These are phyloP conservation scores for Lycocorax pyrrhopterus DNA, from an alignment of 2,113 vertebrate species.

Conservation along the genomic window DNA sequence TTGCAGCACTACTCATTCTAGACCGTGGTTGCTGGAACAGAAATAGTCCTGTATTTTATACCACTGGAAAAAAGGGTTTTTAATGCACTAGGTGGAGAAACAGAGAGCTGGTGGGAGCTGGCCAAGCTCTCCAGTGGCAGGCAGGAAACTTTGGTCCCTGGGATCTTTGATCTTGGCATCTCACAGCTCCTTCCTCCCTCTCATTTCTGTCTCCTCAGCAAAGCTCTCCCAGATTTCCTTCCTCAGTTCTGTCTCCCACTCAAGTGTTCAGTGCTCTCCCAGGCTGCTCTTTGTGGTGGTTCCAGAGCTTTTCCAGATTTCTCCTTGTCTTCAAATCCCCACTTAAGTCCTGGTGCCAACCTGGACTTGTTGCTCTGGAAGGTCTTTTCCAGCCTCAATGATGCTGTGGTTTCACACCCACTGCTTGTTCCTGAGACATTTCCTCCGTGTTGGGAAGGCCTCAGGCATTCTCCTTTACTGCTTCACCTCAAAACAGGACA, in stretches of 20 bases:
- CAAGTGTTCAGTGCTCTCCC: background rate
- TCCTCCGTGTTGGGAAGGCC: background rate
- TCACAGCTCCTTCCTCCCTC: background rate
- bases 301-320: background rate
- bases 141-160: background rate
- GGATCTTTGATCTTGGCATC: background rate
- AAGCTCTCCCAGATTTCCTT: background rate
- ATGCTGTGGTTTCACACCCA: background rate
- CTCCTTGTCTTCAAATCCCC: background rate
- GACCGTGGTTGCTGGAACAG: background rate
- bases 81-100: background rate
- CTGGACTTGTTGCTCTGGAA: background rate
- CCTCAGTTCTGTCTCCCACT: background rate
- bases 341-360: background rate
- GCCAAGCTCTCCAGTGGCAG: background rate
- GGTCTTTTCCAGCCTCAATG: background rate
- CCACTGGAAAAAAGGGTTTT: background rate
- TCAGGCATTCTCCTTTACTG: background rate
- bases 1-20: background rate
- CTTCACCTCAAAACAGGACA: background rate
- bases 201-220: background rate
- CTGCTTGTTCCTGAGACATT: background rate
- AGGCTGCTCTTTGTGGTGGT: background rate
- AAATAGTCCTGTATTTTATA: background rate
- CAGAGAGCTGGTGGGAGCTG: background rate